These are phyloP conservation scores for Petrocephalus microphthalmus DNA, from an alignment of 2,113 vertebrate genomes.

Conservation along the genomic window DNA sequence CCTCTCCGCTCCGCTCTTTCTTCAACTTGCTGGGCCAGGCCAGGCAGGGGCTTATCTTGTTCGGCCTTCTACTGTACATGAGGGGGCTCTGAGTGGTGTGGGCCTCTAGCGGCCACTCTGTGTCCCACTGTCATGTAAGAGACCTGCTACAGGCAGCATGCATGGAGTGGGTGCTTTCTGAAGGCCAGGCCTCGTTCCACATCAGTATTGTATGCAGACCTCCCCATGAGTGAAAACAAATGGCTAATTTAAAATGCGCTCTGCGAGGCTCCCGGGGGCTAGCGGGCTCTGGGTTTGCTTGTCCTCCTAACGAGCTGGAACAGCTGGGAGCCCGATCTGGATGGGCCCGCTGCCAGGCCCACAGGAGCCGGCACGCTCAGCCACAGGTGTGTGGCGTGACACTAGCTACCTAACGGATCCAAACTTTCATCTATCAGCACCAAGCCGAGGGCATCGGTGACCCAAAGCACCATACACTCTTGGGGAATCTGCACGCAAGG, in stretches of 20 bases:
- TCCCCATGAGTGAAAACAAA: conserved; percentile 20
- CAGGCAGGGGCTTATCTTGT: neutral
- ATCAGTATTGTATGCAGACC: neutral
- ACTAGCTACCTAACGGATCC: neutral
- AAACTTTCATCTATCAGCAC: conserved; percentile 21
- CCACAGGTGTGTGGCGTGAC: neutral
- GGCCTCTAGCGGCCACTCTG: neutral
- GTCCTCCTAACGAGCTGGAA: conserved; percentile 44
- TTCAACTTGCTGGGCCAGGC: neutral
- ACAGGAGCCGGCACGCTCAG: conserved; percentile 12
- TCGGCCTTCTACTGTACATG: neutral
- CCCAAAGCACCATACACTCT: conserved; percentile 16
- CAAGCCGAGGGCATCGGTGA: conserved; percentile 25
- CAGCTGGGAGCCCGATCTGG: conserved; percentile 33
- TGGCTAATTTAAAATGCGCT: conserved; percentile 26
- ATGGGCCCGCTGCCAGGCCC: conserved; percentile 4
- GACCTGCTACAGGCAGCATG: neutral
- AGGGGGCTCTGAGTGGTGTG: neutral
- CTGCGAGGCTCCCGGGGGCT: conserved; percentile 21
- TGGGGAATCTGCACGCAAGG: neutral
- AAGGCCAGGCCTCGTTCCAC: conserved; percentile 21
- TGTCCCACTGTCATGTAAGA: neutral
- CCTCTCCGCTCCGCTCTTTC: neutral
- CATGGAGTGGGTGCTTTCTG: neutral
- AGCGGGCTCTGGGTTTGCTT: conserved; percentile 29